Conservation (phyloP, 2,113 vertebrate genomes). For the Caloenas nicobarica region DNA sequence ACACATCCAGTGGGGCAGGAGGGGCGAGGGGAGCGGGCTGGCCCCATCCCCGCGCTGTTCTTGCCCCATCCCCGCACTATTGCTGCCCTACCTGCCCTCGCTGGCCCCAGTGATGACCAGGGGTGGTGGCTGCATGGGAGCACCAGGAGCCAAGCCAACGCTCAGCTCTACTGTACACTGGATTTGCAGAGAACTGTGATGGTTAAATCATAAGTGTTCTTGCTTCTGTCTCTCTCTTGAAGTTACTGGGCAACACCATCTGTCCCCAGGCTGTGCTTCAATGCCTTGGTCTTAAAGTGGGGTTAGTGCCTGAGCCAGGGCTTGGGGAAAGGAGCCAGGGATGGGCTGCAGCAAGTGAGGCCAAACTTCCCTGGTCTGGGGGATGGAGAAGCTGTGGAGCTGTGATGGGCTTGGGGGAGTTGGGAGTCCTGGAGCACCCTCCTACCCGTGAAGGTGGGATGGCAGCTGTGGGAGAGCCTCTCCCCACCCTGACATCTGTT, state of each 20-base stretch:
- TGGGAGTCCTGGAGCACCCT: not conserved
- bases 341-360: accelerated
- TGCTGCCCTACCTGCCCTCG: not conserved
- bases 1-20: accelerated
- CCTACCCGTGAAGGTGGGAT: no score
- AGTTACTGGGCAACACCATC: not conserved
- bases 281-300: not conserved
- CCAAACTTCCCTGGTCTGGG: not conserved
- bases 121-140: not conserved
- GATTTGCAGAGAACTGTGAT: not conserved
- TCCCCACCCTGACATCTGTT: not conserved
- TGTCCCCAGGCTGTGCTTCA: not conserved
- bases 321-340: not conserved
- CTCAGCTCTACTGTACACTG: not conserved
- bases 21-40: not conserved
- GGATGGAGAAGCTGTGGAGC: not conserved
- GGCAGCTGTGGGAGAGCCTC: not conserved
- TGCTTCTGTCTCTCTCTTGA: not conserved
- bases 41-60: not conserved
- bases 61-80: no score
- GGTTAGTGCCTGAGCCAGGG: no score
- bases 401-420: not conserved
- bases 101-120: accelerated
- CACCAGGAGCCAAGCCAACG: not conserved
- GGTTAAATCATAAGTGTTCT: not conserved